Conservation (phyloP, 2,797 vertebrate species). For the Tragelaphus oryx region DNA sequence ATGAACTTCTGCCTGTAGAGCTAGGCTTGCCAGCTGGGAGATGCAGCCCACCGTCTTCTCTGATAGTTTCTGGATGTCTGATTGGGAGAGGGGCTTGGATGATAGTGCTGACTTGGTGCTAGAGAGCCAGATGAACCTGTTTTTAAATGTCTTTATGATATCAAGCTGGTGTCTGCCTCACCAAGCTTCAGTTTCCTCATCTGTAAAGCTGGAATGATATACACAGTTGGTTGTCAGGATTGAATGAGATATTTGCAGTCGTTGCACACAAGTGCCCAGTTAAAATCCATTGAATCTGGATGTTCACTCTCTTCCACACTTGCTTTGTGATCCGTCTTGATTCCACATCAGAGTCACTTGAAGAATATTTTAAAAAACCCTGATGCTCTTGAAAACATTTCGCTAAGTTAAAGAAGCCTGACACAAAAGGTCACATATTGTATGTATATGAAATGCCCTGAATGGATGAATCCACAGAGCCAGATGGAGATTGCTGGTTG, state of each 20-base stretch:
- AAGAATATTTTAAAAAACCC: neutral
- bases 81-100: slow-evolving; percentile 79
- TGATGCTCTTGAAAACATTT: neutral
- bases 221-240: neutral
- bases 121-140: neutral
- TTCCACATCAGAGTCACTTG: neutral
- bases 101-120: neutral
- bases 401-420: neutral
- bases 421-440: neutral
- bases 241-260: neutral
- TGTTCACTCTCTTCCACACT: neutral
- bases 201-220: neutral
- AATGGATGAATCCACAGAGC: neutral
- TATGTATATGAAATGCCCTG: neutral
- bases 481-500: neutral
- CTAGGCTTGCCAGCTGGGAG: neutral
- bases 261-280: neutral
- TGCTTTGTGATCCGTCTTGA: neutral
- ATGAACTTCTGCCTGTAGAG: neutral
- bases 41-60: neutral
- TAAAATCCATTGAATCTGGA: neutral
- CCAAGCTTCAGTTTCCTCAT: neutral
- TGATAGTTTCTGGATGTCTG: slow-evolving; percentile 79
- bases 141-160: neutral
- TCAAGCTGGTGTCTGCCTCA: neutral